These are phyloP conservation scores for Epinephelus awoara DNA, from an alignment of 2,797 vertebrate genomes.

Conservation along the genomic window DNA sequence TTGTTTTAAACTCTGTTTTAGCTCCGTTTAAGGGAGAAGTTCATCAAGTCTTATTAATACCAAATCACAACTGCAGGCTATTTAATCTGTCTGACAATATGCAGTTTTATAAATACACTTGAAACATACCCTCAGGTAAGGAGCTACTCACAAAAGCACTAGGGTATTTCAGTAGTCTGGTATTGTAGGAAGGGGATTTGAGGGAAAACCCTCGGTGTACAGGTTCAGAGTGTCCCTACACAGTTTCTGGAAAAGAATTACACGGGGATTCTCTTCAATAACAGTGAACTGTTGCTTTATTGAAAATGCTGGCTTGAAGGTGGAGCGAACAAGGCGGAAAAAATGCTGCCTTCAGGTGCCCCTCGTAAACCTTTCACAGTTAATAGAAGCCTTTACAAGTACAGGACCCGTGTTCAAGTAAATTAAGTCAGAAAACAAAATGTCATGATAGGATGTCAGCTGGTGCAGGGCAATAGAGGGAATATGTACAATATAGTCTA, in stretches of 20 bases:
- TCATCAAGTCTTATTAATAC: no score
- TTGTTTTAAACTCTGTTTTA: no score
- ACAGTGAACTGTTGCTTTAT: neutral
- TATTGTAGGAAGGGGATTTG: neutral
- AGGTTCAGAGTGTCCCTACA: neutral
- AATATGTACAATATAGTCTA: no score
- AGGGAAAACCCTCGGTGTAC: neutral
- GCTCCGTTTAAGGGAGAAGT: no score
- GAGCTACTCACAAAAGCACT: neutral
- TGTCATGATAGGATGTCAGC: no score
- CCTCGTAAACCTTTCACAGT: neutral
- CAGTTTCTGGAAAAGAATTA: constrained; percentile 3
- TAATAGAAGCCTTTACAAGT: neutral
- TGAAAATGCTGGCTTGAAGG: neutral
- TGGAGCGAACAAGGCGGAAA: neutral
- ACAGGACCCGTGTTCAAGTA: no score
- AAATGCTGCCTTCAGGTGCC: constrained; percentile 10
- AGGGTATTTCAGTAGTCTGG: neutral
- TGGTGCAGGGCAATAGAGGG: no score
- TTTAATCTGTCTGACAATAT: no score
- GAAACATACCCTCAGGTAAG: neutral
- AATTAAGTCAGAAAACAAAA: no score
- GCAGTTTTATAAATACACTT: neutral
- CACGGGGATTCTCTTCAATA: neutral
- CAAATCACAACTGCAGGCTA: no score